These are phyloP conservation scores for Ceyx melanurus DNA, from an alignment of 2,113 vertebrate genomes.

Conservation along the genomic window DNA sequence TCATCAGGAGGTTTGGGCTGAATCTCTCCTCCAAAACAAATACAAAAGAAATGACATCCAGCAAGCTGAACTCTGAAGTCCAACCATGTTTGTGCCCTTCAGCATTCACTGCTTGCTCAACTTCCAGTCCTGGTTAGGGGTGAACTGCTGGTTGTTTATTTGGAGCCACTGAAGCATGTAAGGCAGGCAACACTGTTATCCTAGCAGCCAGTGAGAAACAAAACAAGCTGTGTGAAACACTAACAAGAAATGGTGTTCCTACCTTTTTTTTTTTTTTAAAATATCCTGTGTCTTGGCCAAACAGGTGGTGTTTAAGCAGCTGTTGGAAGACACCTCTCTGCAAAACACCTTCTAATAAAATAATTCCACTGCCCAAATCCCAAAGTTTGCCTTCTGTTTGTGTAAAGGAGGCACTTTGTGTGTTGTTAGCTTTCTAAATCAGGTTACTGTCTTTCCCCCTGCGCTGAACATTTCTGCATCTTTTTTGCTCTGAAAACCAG, in stretches of 20 bases:
- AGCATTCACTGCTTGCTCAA: slow-evolving; percentile 23
- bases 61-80: neutral
- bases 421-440: neutral
- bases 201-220: slow-evolving; percentile 4
- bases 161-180: neutral
- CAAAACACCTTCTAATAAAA: neutral
- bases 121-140: neutral
- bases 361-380: neutral
- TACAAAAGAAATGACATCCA: neutral
- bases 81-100: neutral
- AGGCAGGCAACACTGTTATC: neutral
- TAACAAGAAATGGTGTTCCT: neutral
- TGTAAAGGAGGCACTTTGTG: accelerated
- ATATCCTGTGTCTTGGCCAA: neutral
- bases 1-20: neutral
- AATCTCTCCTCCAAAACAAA: neutral
- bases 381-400: neutral
- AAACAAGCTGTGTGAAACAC: neutral
- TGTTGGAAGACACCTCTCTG: accelerated
- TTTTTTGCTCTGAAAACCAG: neutral
- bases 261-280: neutral
- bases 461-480: neutral
- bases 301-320: neutral
- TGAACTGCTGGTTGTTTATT: neutral
- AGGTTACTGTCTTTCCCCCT: accelerated